A percentile compares a stretch with the other conserved stretches of the same genome.
Conservation (phyloP, 2,888 invertebrate genomes). For the Laothoe populi region DNA sequence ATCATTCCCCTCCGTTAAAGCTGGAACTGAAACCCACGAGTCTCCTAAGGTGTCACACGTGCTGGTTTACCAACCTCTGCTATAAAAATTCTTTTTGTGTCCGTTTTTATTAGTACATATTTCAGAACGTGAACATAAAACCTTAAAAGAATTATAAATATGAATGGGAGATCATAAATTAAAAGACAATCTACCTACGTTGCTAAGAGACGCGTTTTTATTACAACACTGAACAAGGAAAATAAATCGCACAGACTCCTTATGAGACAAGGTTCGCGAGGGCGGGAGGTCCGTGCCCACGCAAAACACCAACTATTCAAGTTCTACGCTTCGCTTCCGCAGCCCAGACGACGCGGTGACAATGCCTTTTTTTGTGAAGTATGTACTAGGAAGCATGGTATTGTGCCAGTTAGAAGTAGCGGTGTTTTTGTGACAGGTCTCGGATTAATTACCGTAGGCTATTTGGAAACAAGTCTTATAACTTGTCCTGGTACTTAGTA, state of each 20-base stretch:
- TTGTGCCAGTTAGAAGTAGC: not conserved
- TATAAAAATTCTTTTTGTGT: no score
- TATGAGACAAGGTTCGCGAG: not conserved
- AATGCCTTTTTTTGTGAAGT: slow-evolving; percentile 16
- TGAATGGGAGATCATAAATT: not conserved
- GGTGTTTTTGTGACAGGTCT: not conserved
- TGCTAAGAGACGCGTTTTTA: not conserved
- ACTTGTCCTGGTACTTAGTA: no score
- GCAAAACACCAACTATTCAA: not conserved
- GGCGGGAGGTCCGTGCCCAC: slow-evolving; percentile 13
- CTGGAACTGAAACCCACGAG: no score
- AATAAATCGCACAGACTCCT: not conserved
- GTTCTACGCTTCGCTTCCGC: not conserved
- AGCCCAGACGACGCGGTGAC: not conserved
- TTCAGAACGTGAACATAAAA: not conserved
- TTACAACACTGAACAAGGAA: slow-evolving; percentile 1
- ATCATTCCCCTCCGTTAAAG: no score
- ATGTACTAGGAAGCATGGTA: not conserved
- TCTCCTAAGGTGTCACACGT: no score
- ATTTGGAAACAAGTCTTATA: no score
- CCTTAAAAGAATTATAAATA: not conserved
- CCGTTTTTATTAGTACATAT: no score
- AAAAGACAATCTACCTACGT: not conserved
- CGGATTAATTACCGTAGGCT: not conserved
- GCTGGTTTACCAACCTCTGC: no score